Evolutionary conservation across 2,888 invertebrate genomes (phyloP).

Genomic region (Athrips mouffetella): DNA sequence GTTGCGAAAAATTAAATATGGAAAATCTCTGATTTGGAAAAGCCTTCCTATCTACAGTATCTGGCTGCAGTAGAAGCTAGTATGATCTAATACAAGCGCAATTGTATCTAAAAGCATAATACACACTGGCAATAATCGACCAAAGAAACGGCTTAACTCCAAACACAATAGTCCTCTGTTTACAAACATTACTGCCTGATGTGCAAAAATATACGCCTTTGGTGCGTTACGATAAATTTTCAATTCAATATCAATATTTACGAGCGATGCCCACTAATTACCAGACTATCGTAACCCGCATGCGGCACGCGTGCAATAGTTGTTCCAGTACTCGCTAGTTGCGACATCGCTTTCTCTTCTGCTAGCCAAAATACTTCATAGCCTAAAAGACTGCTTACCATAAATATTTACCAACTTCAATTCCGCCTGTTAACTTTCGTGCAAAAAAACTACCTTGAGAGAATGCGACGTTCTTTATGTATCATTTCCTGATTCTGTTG

Average conservation of each 20-base stretch:
- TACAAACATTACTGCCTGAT: constrained; percentile 40
- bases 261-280: constrained; percentile 30
- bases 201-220: no score
- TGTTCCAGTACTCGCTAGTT: constrained; percentile 41
- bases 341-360: constrained; percentile 70
- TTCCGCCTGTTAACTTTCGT: constrained; percentile 1
- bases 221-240: not conserved
- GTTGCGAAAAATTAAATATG: no score
- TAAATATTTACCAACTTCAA: constrained; percentile 7
- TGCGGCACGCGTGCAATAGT: constrained; percentile 31
- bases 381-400: constrained; percentile 9
- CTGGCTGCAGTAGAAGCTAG: not conserved
- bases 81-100: constrained; percentile 11
- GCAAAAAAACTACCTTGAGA: constrained; percentile 12
- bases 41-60: no score
- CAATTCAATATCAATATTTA: constrained; percentile 2
- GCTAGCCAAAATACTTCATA: constrained; percentile 35
- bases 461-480: constrained; percentile 12
- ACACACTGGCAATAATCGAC: constrained; percentile 25
- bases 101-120: not conserved
- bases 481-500: constrained; percentile 43
- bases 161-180: constrained; percentile 36
- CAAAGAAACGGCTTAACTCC: constrained; percentile 43
- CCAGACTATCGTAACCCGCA: constrained; percentile 30
- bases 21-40: no score